Evolutionary conservation across 2,888 invertebrate genomes (phyloP).

Genomic region (Agriotes lineatus): DNA sequence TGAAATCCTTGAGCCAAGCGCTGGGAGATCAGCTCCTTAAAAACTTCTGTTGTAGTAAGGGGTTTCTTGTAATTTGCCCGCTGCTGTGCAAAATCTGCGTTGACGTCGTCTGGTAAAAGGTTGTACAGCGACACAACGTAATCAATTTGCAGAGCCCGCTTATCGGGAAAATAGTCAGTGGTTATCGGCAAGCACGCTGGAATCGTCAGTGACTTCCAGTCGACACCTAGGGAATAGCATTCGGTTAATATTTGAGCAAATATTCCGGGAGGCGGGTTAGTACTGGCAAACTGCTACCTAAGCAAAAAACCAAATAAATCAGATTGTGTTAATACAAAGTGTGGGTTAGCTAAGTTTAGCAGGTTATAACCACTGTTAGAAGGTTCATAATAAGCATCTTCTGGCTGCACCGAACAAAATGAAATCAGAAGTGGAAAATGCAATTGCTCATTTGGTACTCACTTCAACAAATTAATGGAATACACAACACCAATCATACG

Average conservation of each 20-base stretch:
- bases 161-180: slow-evolving; percentile 98
- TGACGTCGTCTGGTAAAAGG: slow-evolving; percentile 91
- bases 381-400: too few relatives aligned
- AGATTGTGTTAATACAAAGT: too few relatives aligned
- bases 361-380: background rate
- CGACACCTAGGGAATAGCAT: slow-evolving; percentile 87
- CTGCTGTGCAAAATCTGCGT: slow-evolving; percentile 88
- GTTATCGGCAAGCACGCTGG: slow-evolving; percentile 98
- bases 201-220: slow-evolving; percentile 98
- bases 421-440: too few relatives aligned
- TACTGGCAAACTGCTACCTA: slow-evolving; percentile 1
- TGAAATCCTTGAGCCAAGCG: slow-evolving; percentile 94
- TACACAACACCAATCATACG: too few relatives aligned
- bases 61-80: slow-evolving; percentile 87
- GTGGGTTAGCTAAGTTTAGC: slow-evolving; percentile 1
- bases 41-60: slow-evolving; percentile 87
- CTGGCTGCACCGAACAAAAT: too few relatives aligned
- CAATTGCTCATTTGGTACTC: too few relatives aligned
- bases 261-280: too few relatives aligned
- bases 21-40: slow-evolving; percentile 95
- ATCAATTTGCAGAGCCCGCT: slow-evolving; percentile 87
- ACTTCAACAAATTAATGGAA: too few relatives aligned
- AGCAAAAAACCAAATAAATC: background rate
- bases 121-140: slow-evolving; percentile 94
- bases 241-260: too few relatives aligned